These are phyloP conservation scores for Criorhina ranunculi DNA, from an alignment of 2,888 invertebrate genomes.

Conservation along the genomic window DNA sequence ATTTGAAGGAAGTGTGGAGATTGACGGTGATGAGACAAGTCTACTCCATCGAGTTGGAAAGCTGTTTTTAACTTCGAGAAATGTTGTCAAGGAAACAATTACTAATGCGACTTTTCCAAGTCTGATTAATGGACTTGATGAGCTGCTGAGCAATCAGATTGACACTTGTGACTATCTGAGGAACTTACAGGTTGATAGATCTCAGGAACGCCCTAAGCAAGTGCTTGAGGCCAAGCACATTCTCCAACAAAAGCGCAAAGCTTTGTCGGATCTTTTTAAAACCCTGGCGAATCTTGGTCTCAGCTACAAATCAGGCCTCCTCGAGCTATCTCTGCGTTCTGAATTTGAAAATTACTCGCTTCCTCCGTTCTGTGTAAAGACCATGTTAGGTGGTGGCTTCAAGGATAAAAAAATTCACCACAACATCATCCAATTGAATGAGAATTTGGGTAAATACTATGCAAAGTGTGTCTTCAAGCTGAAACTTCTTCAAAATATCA, in stretches of 20 bases:
- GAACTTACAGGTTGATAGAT: slow-evolving; percentile 84
- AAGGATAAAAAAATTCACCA: slow-evolving; percentile 85
- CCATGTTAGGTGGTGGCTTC: slow-evolving; percentile 85
- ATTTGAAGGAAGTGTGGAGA: slow-evolving; percentile 64
- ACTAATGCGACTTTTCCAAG: slow-evolving; percentile 86
- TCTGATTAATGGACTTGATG: slow-evolving; percentile 88
- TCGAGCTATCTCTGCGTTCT: slow-evolving; percentile 85
- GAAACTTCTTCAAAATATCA: slow-evolving; percentile 82
- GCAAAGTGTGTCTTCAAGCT: slow-evolving; percentile 83
- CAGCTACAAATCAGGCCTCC: slow-evolving; percentile 92
- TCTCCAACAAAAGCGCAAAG: slow-evolving; percentile 93
- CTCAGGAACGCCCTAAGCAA: slow-evolving; percentile 88
- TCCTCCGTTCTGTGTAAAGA: slow-evolving; percentile 89
- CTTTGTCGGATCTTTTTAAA: slow-evolving; percentile 94
- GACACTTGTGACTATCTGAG: slow-evolving; percentile 88
- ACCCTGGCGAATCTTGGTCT: slow-evolving; percentile 90
- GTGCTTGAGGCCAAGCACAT: slow-evolving; percentile 92
- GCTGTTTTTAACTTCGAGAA: slow-evolving; percentile 87
- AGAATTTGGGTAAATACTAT: slow-evolving; percentile 82
- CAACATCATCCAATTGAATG: slow-evolving; percentile 82
- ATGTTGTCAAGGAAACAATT: slow-evolving; percentile 88
- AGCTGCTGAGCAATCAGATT: slow-evolving; percentile 88
- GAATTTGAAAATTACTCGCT: slow-evolving; percentile 88
- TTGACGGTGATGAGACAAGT: slow-evolving; percentile 17
- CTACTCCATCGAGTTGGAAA: slow-evolving; percentile 82